A percentile compares a stretch with the other conserved stretches of the same genome.
Conservation (phyloP, 35 echinoderm and acorn worm genomes). For the Apostichopus parvimensis region DNA sequence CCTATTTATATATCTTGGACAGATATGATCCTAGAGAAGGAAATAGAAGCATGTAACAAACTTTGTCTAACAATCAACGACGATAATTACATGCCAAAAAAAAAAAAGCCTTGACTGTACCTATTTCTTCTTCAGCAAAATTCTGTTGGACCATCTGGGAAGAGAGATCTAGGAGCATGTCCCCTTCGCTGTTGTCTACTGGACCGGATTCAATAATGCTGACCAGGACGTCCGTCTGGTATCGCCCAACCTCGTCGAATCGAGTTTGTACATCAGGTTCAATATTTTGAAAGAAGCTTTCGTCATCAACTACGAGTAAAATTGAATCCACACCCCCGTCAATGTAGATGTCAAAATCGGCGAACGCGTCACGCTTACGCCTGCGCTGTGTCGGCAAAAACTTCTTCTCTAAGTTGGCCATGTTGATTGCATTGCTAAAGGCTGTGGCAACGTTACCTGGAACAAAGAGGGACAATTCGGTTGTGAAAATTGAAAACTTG, state of each 20-base stretch:
- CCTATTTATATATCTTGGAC: no score
- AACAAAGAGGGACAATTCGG: neutral
- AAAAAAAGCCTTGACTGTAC: neutral
- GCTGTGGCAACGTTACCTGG: constrained; percentile 27
- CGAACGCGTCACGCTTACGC: neutral
- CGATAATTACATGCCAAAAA: no score
- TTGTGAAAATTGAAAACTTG: no score
- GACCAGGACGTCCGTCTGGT: neutral
- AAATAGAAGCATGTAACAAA: no score
- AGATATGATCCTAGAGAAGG: no score
- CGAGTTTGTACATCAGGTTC: neutral
- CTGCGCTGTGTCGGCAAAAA: neutral
- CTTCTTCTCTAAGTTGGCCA: constrained; percentile 37
- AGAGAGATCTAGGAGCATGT: constrained; percentile 15
- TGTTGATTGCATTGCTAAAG: constrained; percentile 36
- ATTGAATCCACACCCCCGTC: neutral
- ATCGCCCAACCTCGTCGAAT: neutral
- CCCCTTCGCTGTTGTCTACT: constrained; percentile 13
- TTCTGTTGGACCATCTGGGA: constrained; percentile 7
- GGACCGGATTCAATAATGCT: neutral
- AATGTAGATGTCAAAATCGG: neutral
- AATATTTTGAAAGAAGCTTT: neutral
- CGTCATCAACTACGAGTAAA: constrained; percentile 2
- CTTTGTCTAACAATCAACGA: no score
- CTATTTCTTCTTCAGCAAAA: constrained; percentile 7